Conservation (phyloP, 2,888 invertebrate species). For the Hyppa rectilinea region DNA sequence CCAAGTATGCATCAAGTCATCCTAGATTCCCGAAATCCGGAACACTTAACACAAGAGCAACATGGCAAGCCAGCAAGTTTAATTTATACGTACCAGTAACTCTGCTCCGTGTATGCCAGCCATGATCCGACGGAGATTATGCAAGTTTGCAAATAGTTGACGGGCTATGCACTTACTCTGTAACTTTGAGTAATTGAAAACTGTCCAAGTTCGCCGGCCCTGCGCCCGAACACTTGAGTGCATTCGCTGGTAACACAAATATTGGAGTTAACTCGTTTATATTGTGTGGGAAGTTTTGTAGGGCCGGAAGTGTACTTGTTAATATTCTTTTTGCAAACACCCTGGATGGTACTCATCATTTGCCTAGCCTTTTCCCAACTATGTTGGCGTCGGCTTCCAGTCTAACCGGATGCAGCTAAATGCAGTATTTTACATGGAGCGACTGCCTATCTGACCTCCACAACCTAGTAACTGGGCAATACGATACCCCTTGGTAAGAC, state of each 20-base stretch:
- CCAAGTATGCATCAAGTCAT: constrained; percentile 39
- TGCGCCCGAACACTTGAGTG: constrained; percentile 58
- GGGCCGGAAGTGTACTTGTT: neutral
- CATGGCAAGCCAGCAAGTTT: constrained; percentile 58
- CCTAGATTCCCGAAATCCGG: constrained; percentile 43
- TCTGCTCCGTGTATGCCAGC: constrained; percentile 47
- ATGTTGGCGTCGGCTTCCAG: no score
- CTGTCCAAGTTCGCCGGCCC: constrained; percentile 73
- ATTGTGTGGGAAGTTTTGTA: constrained; percentile 33
- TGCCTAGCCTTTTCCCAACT: no score
- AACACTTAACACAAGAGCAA: constrained; percentile 62
- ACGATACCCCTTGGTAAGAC: no score
- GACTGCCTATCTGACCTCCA: no score
- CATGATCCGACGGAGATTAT: constrained; percentile 71
- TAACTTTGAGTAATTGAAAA: constrained; percentile 80
- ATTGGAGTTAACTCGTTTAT: constrained; percentile 51
- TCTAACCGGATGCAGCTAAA: no score
- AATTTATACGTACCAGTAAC: constrained; percentile 60
- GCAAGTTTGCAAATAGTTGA: constrained; percentile 75
- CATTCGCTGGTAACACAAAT: constrained; percentile 59
- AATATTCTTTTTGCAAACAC: neutral
- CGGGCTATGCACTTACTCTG: constrained; percentile 68
- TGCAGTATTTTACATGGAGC: no score
- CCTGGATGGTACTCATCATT: no score
- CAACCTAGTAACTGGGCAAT: no score